A percentile compares a stretch with the other conserved stretches of the same genome.
Conservation (phyloP, 2,113 vertebrate species). For the Nymphicus hollandicus region DNA sequence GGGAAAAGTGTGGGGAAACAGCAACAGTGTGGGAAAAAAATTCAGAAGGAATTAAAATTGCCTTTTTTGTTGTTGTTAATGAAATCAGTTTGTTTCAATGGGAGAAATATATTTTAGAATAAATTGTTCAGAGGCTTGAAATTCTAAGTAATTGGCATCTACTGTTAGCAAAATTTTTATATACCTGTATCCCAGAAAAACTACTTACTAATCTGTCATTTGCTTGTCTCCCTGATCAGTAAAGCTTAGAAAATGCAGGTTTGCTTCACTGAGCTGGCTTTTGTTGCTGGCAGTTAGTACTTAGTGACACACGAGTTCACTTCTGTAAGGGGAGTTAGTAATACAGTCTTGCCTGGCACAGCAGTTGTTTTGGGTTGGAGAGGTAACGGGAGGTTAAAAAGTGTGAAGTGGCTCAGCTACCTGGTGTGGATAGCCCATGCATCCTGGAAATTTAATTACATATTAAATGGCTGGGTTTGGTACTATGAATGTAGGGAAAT, state of each 20-base stretch:
- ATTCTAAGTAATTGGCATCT: not conserved
- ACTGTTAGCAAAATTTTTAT: not conserved
- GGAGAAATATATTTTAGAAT: not conserved
- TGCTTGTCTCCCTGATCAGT: not conserved
- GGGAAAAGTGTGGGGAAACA: not conserved
- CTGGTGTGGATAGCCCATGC: constrained; percentile 14
- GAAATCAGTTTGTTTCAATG: not conserved
- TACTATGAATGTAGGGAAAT: constrained; percentile 41
- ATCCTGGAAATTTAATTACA: constrained; percentile 54
- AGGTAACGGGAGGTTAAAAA: constrained; percentile 34
- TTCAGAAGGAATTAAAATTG: not conserved
- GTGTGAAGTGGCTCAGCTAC: constrained; percentile 23
- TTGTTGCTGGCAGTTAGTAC: not conserved
- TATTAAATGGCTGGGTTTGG: constrained; percentile 42
- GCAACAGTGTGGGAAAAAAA: not conserved
- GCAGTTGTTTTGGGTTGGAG: not conserved
- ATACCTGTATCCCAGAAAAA: not conserved
- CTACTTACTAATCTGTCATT: not conserved
- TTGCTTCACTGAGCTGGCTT: not conserved
- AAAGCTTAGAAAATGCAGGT: not conserved
- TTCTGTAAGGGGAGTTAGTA: not conserved
- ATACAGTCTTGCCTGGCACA: not conserved
- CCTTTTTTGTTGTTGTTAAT: not conserved
- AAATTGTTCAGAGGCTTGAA: not conserved
- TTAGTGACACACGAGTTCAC: not conserved